Percentiles rank a stretch among this genome's conserved stretches.
phyloP scores from a whole-genome alignment of 2,113 vertebrate species.

The Trachemys scripta region DNA sequence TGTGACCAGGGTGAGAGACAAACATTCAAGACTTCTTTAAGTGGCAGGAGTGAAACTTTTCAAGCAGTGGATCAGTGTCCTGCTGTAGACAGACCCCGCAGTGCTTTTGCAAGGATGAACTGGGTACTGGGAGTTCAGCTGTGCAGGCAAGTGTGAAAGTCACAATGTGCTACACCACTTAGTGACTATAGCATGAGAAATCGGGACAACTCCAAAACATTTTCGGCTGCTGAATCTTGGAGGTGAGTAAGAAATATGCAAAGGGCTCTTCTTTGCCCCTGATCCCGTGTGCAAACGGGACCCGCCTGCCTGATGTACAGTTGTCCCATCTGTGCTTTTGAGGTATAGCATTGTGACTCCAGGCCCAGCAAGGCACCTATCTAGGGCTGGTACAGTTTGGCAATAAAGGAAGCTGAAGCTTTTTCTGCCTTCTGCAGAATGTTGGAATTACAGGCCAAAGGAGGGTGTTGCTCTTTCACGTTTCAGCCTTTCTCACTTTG shows the following conservation, averaged over 20 bases:
- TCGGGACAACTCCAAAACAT: background rate
- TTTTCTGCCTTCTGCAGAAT: background rate
- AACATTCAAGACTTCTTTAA: background rate
- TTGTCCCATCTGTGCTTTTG: no score
- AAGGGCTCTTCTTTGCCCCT: rapidly evolving
- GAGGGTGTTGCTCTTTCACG: background rate
- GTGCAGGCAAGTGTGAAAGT: background rate
- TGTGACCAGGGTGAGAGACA: background rate
- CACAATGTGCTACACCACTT: background rate
- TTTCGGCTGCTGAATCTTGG: background rate
- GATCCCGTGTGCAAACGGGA: rapidly evolving
- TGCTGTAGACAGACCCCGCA: background rate
- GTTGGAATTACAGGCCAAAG: background rate
- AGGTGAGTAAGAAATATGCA: background rate
- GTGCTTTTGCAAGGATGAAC: background rate
- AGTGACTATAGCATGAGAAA: background rate
- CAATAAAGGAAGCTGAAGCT: background rate
- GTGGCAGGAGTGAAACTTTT: background rate
- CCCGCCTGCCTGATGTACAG: rapidly evolving
- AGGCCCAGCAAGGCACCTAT: background rate
- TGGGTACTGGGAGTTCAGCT: background rate
- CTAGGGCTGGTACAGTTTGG: background rate
- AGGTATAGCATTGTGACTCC: no score
- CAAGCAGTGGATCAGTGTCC: background rate
- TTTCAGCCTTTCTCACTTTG: background rate